Evolutionary conservation across 2,888 invertebrate genomes (phyloP).

Genomic region (Mythimna impura): DNA sequence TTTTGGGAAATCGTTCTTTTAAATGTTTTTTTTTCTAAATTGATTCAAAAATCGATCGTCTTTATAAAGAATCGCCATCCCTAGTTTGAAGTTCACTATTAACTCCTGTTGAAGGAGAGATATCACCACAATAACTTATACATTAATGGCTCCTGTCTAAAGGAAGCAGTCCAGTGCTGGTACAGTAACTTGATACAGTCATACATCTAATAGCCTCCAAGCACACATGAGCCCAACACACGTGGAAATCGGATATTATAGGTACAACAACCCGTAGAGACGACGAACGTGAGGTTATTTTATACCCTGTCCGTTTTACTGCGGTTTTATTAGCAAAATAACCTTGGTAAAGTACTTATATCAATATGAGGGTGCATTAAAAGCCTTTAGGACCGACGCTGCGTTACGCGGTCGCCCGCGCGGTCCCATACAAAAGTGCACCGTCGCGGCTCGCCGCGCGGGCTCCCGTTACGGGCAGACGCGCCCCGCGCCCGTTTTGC

Average conservation of each 20-base stretch:
- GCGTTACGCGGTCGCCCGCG: too few relatives aligned
- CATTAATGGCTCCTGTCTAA: conserved; percentile 42
- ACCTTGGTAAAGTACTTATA: conserved; percentile 12
- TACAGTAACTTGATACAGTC: conserved; percentile 45
- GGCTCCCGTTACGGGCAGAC: too few relatives aligned
- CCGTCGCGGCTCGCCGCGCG: too few relatives aligned
- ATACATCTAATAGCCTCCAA: conserved; percentile 42
- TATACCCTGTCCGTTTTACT: conserved; percentile 29
- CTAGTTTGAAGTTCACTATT: background rate
- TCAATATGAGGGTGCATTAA: conserved; percentile 32
- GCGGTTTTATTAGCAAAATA: conserved; percentile 11
- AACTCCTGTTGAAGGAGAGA: conserved; percentile 10
- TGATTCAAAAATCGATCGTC: too few relatives aligned
- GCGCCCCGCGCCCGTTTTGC: too few relatives aligned
- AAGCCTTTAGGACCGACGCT: background rate
- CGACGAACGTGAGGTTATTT: conserved; percentile 44
- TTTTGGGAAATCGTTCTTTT: too few relatives aligned
- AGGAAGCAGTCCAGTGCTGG: conserved; percentile 54
- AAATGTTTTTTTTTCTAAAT: too few relatives aligned
- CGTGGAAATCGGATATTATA: conserved; percentile 54
- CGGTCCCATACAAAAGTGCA: too few relatives aligned
- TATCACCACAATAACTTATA: conserved; percentile 36
- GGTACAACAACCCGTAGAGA: conserved; percentile 17
- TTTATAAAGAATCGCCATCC: too few relatives aligned
- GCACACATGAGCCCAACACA: conserved; percentile 28